Evolutionary conservation across 2,888 invertebrate genomes (phyloP).

Genomic region (Melieria omissa): DNA sequence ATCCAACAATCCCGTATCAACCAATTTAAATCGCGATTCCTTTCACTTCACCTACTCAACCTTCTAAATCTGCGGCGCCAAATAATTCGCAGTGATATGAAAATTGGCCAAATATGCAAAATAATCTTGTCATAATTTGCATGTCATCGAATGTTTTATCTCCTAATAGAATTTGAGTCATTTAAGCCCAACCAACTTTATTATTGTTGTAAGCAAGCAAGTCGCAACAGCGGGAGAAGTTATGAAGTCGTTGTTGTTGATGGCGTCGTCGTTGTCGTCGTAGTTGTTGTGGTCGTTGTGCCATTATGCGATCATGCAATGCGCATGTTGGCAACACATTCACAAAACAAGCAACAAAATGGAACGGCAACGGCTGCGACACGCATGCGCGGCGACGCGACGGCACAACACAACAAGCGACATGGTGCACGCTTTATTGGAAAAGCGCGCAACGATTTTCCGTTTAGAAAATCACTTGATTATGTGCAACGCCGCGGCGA

Average conservation of each 20-base stretch:
- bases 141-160: constrained; percentile 32
- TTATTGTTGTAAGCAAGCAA: constrained; percentile 7
- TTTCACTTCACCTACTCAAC: too few relatives aligned
- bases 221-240: constrained; percentile 4
- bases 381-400: constrained; percentile 24
- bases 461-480: constrained; percentile 56
- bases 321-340: background rate
- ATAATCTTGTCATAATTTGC: constrained; percentile 35
- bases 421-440: constrained; percentile 7
- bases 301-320: constrained; percentile 5
- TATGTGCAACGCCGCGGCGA: constrained; percentile 45
- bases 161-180: constrained; percentile 32
- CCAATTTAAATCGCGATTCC: too few relatives aligned
- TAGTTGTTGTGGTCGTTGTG: constrained; percentile 1
- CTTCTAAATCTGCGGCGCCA: too few relatives aligned
- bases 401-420: background rate
- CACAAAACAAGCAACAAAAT: constrained; percentile 3
- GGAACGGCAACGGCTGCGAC: constrained; percentile 19
- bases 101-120: constrained; percentile 21
- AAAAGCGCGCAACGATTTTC: constrained; percentile 35
- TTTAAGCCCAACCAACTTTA: constrained; percentile 31
- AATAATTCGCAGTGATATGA: too few relatives aligned
- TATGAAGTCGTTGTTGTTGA: constrained; percentile 30
- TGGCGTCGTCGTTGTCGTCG: constrained; percentile 9
- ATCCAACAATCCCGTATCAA: too few relatives aligned